phyloP scores from a whole-genome alignment of 2,888 invertebrate species.

The Piscicola geometra region DNA sequence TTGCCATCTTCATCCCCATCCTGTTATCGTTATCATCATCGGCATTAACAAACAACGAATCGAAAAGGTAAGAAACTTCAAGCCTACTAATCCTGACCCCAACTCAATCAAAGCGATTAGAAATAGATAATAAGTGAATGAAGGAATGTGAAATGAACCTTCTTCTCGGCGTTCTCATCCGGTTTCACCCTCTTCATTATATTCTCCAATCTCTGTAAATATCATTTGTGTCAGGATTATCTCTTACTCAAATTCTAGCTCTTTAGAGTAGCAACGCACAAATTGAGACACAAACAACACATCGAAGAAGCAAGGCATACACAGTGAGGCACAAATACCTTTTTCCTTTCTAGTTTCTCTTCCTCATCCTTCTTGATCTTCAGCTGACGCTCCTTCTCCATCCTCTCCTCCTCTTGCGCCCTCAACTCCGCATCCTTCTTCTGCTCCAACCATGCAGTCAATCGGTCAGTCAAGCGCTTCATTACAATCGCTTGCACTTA shows the following conservation, averaged over 20 bases:
- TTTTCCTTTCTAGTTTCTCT: slow-evolving; percentile 32
- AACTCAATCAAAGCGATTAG: too few relatives aligned
- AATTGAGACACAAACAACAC: too few relatives aligned
- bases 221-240: background rate
- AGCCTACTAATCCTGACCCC: too few relatives aligned
- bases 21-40: too few relatives aligned
- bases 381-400: slow-evolving; percentile 22
- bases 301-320: too few relatives aligned
- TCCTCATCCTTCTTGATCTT: slow-evolving; percentile 32
- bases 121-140: background rate
- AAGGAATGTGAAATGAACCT: slow-evolving; percentile 16
- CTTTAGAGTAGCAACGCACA: too few relatives aligned
- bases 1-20: background rate
- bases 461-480: background rate
- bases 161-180: slow-evolving; percentile 21
- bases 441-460: background rate
- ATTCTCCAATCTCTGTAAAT: slow-evolving; percentile 26
- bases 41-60: too few relatives aligned
- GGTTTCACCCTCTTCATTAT: slow-evolving; percentile 34
- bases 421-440: slow-evolving; percentile 21
- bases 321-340: too few relatives aligned
- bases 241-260: too few relatives aligned
- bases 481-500: background rate
- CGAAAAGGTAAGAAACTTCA: too few relatives aligned
- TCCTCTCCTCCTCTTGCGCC: slow-evolving; percentile 26